Conservation (phyloP, 2,113 vertebrate species). For the Zapornia atra region DNA sequence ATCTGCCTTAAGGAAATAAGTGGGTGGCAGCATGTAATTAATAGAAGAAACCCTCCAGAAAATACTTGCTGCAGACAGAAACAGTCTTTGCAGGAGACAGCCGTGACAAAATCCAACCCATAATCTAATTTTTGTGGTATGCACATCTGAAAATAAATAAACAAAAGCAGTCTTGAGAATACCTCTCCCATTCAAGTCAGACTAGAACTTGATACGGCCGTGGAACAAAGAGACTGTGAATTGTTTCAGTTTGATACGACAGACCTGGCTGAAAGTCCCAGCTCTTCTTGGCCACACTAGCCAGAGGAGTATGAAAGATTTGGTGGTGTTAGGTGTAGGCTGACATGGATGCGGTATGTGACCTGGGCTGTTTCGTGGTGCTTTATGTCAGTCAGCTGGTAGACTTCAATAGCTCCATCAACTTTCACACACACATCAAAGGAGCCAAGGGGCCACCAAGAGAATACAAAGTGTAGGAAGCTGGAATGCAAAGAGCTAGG, state of each 20-base stretch:
- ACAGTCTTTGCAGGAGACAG: slow-evolving; percentile 52
- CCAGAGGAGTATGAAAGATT: neutral
- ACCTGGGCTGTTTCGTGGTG: neutral
- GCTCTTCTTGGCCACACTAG: neutral
- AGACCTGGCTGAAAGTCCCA: neutral
- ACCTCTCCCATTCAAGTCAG: slow-evolving; percentile 50
- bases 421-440: neutral
- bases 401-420: neutral
- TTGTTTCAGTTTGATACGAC: neutral
- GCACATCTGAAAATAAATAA: slow-evolving; percentile 58
- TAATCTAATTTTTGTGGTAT: slow-evolving; percentile 70
- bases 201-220: slow-evolving; percentile 9
- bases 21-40: slow-evolving; percentile 63
- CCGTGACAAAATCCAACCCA: slow-evolving; percentile 43
- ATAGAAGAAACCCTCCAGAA: slow-evolving; percentile 61
- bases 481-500: neutral
- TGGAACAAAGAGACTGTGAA: slow-evolving; percentile 23
- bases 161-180: slow-evolving; percentile 36
- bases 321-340: neutral
- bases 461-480: neutral
- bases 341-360: neutral
- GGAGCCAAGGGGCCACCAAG: neutral
- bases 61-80: slow-evolving; percentile 55
- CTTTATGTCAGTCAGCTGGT: neutral
- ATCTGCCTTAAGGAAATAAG: slow-evolving; percentile 58